Base-by-base conservation (phyloP, 2,888 invertebrate genomes). In the Gari tellinella region DNA sequence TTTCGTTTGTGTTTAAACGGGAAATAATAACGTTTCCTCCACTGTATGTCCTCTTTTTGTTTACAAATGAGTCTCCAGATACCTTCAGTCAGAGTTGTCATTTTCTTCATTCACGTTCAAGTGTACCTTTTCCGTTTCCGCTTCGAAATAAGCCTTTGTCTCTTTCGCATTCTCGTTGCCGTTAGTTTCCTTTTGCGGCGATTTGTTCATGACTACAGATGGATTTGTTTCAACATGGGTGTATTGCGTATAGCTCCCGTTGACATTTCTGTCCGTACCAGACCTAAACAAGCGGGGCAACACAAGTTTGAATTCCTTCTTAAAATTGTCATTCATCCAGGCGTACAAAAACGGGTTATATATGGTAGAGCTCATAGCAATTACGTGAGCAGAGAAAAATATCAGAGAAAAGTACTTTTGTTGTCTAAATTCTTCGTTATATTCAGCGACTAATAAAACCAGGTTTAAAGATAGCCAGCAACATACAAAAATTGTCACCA, bases 331-430 rank as follows among this genome's bases (percentile, higher is more conserved):
- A 92, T 98, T 98, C 92, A 98, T 94, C 97, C 97, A 98, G 19
- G 97, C 97, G 93, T 98, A 98, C 15, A 98, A 94, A 90, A 98
- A 96, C 0, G 97, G 97, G 91, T 98, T 98, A 93, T 98, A 98
- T 91, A 97, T 97, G 1, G 96, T 97, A 67, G 97, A 97, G 87
- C 96, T 96, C 97, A 97, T 97, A 41, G 97, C 97, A 80, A 97
- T 94, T 69, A 96, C 95, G 90, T 97, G 97, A 5, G 95, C 95
- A 68, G 96, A 93, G 92, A 99, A 97, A 92, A 98, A 99, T 83
- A 96, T 94, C n/a, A 98, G 93, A 81, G 95, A 95, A 91, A 97
- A 97, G 92, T 96, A 97, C 55, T 94, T 94, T 95, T 96, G 95
- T 75, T 21, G 10, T 43, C 37, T 15, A 55, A 81, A 63, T 25